phyloP scores from a whole-genome alignment of 2,888 invertebrate species.

The Oithona nana region DNA sequence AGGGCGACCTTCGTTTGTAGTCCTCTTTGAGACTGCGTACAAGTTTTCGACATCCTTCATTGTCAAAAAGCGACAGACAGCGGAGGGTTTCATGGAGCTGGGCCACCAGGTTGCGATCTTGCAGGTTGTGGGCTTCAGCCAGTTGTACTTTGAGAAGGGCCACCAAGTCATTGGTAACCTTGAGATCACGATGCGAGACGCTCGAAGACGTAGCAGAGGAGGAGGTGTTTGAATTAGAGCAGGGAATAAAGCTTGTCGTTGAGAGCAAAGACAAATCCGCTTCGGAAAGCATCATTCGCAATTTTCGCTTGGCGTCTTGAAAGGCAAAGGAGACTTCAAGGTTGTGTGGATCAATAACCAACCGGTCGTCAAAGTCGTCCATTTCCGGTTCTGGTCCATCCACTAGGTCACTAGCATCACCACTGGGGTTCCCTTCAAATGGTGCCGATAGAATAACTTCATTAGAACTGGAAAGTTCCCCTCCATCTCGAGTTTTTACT shows the following conservation, averaged over 20 bases:
- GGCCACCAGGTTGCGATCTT: conserved; percentile 53
- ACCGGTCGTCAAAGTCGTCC: conserved; percentile 31
- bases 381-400: conserved; percentile 18
- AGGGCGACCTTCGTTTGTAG: conserved; percentile 52
- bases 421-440: background rate
- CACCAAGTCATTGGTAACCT: conserved; percentile 33
- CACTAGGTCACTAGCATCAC: background rate
- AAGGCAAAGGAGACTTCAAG: conserved; percentile 41
- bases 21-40: conserved; percentile 54
- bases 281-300: conserved; percentile 71
- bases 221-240: background rate
- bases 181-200: background rate
- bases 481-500: conserved; percentile 25
- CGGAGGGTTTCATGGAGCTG: conserved; percentile 64
- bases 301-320: conserved; percentile 59
- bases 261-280: conserved; percentile 38
- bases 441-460: conserved; percentile 24
- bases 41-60: conserved; percentile 33
- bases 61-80: conserved; percentile 50
- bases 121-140: conserved; percentile 60
- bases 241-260: conserved; percentile 15
- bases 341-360: conserved; percentile 35
- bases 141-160: conserved; percentile 51
- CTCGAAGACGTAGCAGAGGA: background rate
- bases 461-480: background rate